A percentile compares a stretch with the other conserved stretches of the same genome.
phyloP scores from a whole-genome alignment of 2,888 invertebrate species.

The Gibbula magus region DNA sequence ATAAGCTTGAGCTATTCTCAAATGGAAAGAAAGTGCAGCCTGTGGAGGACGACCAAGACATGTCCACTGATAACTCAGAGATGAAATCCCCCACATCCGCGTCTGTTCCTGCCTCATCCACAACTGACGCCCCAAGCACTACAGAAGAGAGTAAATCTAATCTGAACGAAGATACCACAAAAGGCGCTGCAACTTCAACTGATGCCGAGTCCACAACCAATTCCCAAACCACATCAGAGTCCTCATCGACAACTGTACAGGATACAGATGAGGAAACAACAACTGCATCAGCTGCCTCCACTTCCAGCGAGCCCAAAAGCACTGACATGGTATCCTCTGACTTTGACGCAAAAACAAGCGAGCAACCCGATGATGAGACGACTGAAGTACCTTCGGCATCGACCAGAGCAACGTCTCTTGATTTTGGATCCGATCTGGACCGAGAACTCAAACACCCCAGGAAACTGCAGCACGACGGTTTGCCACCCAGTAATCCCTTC shows the following conservation, averaged over 20 bases:
- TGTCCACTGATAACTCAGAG: not conserved
- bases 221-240: not conserved
- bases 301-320: not conserved
- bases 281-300: not conserved
- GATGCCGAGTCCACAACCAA: not conserved
- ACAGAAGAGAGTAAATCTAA: not conserved
- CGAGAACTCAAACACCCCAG: conserved; percentile 3
- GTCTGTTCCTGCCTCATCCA: not conserved
- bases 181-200: not conserved
- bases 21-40: not conserved
- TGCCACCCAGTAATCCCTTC: not conserved
- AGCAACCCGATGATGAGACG: not conserved
- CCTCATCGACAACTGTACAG: not conserved
- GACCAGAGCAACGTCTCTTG: not conserved
- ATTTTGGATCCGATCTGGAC: not conserved
- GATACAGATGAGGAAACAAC: not conserved
- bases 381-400: not conserved
- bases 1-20: conserved; percentile 2
- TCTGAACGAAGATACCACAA: not conserved
- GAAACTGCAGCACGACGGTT: not conserved
- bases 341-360: not conserved
- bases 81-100: not conserved
- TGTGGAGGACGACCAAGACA: not conserved
- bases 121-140: not conserved
- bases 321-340: not conserved